Percentiles rank a stretch among this genome's conserved stretches.
Evolutionary conservation across 2,888 invertebrate genomes (phyloP).

Genomic region (Alloscopus bannaensis): DNA sequence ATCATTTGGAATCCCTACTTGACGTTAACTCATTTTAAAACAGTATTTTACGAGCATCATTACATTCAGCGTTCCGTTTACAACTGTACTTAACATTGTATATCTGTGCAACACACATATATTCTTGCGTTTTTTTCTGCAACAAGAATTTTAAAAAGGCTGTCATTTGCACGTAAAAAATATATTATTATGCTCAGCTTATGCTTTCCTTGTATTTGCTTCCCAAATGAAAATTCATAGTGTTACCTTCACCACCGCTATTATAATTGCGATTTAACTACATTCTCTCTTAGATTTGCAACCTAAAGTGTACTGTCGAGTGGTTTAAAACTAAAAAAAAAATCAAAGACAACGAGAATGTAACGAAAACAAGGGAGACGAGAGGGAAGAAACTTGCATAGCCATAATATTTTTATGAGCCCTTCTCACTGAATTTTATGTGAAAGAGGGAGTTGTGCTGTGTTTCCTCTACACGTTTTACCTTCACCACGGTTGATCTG

Average conservation of each 20-base stretch:
- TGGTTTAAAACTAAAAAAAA: too few relatives aligned
- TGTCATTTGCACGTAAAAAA: too few relatives aligned
- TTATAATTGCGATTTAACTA: not conserved
- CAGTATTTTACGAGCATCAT: constrained; percentile 22
- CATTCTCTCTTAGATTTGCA: too few relatives aligned
- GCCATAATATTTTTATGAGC: constrained; percentile 11
- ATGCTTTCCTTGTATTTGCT: not conserved
- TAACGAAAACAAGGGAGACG: too few relatives aligned
- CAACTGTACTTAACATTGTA: constrained; percentile 22
- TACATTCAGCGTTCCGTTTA: constrained; percentile 6
- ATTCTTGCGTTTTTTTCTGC: not conserved
- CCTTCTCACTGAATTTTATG: too few relatives aligned
- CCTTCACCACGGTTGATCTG: constrained; percentile 6
- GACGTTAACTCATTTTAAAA: constrained; percentile 17
- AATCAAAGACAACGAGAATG: too few relatives aligned
- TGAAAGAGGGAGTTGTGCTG: too few relatives aligned
- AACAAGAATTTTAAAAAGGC: not conserved
- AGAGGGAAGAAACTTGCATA: not conserved
- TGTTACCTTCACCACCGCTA: not conserved
- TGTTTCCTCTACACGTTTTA: too few relatives aligned
- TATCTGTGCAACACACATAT: not conserved
- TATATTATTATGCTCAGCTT: not conserved
- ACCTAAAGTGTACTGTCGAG: too few relatives aligned
- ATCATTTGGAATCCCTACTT: not conserved
- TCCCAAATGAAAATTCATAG: not conserved